Evolutionary conservation across 92 coral and sea anemone genomes (phyloP).

Genomic region (Palythoa caribaeorum): DNA sequence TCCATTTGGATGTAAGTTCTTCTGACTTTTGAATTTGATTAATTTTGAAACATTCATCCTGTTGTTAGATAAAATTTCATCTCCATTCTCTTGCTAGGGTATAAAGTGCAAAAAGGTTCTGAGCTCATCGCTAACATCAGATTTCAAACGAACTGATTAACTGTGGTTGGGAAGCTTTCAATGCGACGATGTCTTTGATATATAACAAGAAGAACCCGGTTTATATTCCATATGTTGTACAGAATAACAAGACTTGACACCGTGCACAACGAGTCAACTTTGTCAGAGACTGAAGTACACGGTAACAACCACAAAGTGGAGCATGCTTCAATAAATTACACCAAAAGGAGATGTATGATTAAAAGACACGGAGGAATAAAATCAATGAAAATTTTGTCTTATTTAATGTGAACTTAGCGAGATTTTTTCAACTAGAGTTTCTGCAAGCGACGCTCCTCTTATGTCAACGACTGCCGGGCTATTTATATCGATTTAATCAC

Average conservation of each 20-base stretch:
- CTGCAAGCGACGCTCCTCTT: too few species aligned
- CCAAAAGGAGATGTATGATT: too few species aligned
- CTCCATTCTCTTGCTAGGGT: neutral
- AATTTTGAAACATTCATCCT: neutral
- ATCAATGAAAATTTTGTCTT: too few species aligned
- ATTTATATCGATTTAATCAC: too few species aligned
- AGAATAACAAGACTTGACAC: neutral
- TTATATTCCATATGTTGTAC: neutral
- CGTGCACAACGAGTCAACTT: neutral
- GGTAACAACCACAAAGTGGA: too few species aligned
- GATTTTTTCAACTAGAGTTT: too few species aligned
- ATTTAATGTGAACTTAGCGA: too few species aligned
- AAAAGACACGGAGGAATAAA: too few species aligned
- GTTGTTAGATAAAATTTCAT: neutral
- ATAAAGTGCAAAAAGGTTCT: neutral
- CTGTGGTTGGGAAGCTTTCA: neutral
- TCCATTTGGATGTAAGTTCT: conserved; percentile 12
- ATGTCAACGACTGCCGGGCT: too few species aligned
- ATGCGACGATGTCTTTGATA: neutral
- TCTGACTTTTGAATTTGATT: neutral
- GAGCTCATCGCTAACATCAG: neutral
- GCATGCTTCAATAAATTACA: too few species aligned
- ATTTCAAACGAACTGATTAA: neutral
- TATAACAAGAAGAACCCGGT: neutral
- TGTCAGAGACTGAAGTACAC: neutral